A percentile compares a stretch with the other conserved stretches of the same genome.
These are phyloP conservation scores for Pomatostomus ruficeps DNA, from an alignment of 2,113 vertebrate species.

Conservation along the genomic window DNA sequence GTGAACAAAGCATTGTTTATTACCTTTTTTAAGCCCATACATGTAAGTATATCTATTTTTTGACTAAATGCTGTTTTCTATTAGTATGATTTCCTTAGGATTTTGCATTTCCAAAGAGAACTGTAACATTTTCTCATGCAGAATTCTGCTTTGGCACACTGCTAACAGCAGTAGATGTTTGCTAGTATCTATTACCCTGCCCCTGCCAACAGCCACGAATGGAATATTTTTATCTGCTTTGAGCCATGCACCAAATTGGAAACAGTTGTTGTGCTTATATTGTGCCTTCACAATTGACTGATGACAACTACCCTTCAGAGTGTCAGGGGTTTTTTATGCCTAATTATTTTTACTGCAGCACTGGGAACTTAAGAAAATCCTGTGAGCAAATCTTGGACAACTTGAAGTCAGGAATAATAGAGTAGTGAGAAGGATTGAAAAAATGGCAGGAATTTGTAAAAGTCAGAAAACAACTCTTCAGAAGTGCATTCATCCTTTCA, in stretches of 20 bases:
- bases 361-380: constrained; percentile 3
- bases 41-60: not conserved
- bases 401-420: not conserved
- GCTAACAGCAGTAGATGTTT: constrained; percentile 8
- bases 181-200: constrained; percentile 1
- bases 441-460: not conserved
- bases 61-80: not conserved
- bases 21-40: not conserved
- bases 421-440: not conserved
- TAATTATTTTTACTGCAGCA: constrained; percentile 41
- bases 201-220: not conserved
- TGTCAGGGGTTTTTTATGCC: not conserved
- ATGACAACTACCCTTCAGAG: constrained; percentile 2
- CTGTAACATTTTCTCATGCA: not conserved
- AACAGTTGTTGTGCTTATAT: not conserved
- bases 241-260: not conserved
- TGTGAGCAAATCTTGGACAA: not conserved
- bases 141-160: not conserved
- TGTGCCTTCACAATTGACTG: constrained; percentile 13
- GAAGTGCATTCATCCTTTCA: not conserved
- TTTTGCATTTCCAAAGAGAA: not conserved
- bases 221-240: constrained; percentile 28
- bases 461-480: not conserved
- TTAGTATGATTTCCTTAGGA: not conserved
- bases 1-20: not conserved